A percentile compares a stretch with the other conserved stretches of the same genome.
Conservation (phyloP, 1,140 invertebrate genomes). For the Pseudomyrmex flavicornis region DNA sequence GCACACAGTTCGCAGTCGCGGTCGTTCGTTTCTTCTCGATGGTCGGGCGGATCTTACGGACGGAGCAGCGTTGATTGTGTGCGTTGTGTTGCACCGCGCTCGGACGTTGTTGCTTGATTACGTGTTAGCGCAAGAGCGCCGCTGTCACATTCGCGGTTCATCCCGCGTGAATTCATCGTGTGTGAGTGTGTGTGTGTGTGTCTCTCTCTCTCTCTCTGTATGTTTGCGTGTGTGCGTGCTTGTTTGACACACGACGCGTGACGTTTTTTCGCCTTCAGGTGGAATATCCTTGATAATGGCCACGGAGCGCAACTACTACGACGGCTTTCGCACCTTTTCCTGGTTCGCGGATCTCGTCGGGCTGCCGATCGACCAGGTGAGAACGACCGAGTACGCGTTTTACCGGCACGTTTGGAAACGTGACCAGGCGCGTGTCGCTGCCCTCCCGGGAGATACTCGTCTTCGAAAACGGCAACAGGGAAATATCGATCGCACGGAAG, state of each 20-base stretch:
- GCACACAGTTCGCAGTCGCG: too few species aligned
- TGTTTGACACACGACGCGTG: neutral
- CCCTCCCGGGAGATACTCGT: conserved; percentile 22
- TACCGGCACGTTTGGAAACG: neutral
- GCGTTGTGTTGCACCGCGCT: too few species aligned
- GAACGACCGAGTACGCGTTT: neutral
- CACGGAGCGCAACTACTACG: conserved; percentile 82
- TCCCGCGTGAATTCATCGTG: too few species aligned
- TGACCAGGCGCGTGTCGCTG: neutral
- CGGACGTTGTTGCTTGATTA: too few species aligned
- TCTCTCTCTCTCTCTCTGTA: too few species aligned
- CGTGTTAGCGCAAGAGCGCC: too few species aligned
- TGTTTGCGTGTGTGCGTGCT: too few species aligned
- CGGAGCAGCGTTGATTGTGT: too few species aligned
- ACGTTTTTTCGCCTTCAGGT: neutral
- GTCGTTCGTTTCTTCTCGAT: too few species aligned
- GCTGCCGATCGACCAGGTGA: conserved; percentile 88
- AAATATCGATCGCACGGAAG: conserved; percentile 28
- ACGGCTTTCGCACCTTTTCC: conserved; percentile 86
- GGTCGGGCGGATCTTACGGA: too few species aligned
- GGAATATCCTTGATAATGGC: conserved; percentile 68
- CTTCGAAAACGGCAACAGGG: conserved; percentile 15
- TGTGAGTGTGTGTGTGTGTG: too few species aligned
- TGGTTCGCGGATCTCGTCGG: conserved; percentile 87
- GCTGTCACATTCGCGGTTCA: too few species aligned